Evolutionary conservation across 2,797 vertebrate genomes (phyloP), one percentile per base, ranked within the genome.

Genomic region (Channa striata): DNA sequence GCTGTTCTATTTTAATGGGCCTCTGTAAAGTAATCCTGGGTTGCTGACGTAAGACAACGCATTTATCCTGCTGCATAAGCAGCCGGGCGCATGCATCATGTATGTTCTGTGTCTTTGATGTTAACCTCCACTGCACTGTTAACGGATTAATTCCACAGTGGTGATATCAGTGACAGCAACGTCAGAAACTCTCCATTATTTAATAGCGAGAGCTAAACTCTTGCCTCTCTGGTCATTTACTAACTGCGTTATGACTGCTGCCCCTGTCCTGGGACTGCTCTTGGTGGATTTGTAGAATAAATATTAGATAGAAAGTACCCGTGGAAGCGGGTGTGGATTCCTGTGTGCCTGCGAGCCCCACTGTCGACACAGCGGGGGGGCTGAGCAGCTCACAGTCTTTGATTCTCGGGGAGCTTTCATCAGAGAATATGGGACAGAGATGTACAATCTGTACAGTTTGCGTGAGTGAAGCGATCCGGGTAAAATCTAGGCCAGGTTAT

Each of bases 341-440:
- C 67, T 77, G 33, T 59, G 54, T 73, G 75, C 72, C 60, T 62
- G 59, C 36, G 52, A 75, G 63, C 37, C 80, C 73, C 65, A 56
- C 69, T 44, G 78, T 66, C 70, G 62, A 51, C 56, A 64, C 70
- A 68, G 79, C 43, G 21, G 71, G 81, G 81, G 77, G 65, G 72
- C 49, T 4, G 43, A 51, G 77, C 68, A 69, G 79, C 75, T 71
- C 76, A 16, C 70, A 75, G 79, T 75, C 85, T 91, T 91, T 90
- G 89, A 90, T 89, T 83, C 74, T 61, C 2, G 34, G 70, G 79
- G 49, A 58, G 71, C 88, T 91, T 92, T 91, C 84, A 90, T 90
- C 84, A 80, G 64, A 76, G 70, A 86, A 86, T 87, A 80, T 87
- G 72, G 85, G 81, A 68, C 87, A 83, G 76, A 82, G 72, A 86